Base-by-base conservation (phyloP, 2,113 vertebrate species). In the Daphoenositta chrysoptera region DNA sequence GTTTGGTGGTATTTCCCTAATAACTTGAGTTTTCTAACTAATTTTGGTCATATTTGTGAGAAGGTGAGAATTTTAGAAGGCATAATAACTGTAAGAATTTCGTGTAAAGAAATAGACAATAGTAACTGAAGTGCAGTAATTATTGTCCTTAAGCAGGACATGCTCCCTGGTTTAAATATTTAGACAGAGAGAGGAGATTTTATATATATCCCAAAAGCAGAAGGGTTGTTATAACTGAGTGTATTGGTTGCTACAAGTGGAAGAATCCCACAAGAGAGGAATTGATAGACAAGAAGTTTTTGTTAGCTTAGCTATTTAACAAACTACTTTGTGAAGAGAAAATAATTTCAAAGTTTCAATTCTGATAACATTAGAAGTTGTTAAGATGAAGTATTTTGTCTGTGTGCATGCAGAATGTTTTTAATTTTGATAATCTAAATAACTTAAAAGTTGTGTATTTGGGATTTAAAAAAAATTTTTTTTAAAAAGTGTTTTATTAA, bases 181-280 rank as follows among this genome's bases (percentile, higher is more conserved):
- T 64, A 51, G 66, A 42, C 27, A 11, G 14, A 19, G 24, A 57
- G 44, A 72, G 19, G 51, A 88, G 40, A 23, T 86, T 58, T 85
- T 72, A 51, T 10, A 3, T 39, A 5, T 56, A 31, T 80, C 24
- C 30, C n/a, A 22, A 8, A 9, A 71, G 53, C 15, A 78, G 53
- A 82, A 35, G 15, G 7, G 53, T 75, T 71, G 19, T 64, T 81
- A 4, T 14, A 42, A 18, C 30, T 37, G n/a, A 72, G 15, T 1
- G 4, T 35, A 31, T 72, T 0, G 0, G 17, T n/a, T 92, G 16
- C 30, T 61, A 15, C 1, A 9, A 26, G 23, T 13, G 0, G 4
- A 65, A 65, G 44, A 83, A 64, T 77, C 7, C 24, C 31, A 28
- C 20, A 88, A 42, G n/a, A 78, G 28, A 65, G 20, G 22, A 83